Percentiles rank a stretch among this genome's conserved stretches.
These are phyloP conservation scores for Blastomussa wellsi DNA, from an alignment of 92 coral and sea anemone genomes.

Conservation along the genomic window DNA sequence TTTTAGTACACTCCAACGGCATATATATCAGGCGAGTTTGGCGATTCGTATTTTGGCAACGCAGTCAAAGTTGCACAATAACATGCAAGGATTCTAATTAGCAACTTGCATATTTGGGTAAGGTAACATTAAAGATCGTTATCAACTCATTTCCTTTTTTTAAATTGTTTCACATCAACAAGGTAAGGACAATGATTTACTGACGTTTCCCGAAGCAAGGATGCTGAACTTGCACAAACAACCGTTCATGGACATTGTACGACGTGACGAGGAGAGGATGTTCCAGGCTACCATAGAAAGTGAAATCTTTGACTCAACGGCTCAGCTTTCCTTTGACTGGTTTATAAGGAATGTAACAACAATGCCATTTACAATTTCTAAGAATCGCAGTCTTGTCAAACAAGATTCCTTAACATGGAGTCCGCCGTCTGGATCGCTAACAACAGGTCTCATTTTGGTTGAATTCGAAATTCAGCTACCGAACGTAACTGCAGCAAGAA, in stretches of 20 bases:
- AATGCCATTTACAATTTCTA: not conserved
- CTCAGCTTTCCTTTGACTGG: slow-evolving; percentile 14
- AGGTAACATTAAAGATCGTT: not conserved
- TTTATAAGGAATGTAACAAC: slow-evolving; percentile 14
- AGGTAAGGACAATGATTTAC: not conserved
- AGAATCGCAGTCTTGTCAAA: slow-evolving; percentile 5
- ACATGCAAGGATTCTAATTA: no score
- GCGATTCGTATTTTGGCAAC: no score
- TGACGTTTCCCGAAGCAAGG: not conserved
- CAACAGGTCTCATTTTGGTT: slow-evolving; percentile 11
- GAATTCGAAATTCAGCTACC: slow-evolving; percentile 15
- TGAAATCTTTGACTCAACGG: not conserved
- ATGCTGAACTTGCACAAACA: slow-evolving; percentile 3
- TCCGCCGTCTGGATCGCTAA: not conserved
- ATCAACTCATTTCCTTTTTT: not conserved
- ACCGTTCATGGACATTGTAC: not conserved
- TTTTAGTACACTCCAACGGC: no score
- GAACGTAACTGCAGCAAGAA: not conserved
- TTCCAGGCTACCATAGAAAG: not conserved
- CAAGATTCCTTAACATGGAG: not conserved
- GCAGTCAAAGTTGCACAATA: no score
- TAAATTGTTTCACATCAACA: not conserved
- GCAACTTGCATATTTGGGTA: no score
- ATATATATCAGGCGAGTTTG: no score
- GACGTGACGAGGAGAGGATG: slow-evolving; percentile 18